Evolutionary conservation across 2,888 invertebrate species (phyloP).

Genomic region (Gisinianus flammeolus): DNA sequence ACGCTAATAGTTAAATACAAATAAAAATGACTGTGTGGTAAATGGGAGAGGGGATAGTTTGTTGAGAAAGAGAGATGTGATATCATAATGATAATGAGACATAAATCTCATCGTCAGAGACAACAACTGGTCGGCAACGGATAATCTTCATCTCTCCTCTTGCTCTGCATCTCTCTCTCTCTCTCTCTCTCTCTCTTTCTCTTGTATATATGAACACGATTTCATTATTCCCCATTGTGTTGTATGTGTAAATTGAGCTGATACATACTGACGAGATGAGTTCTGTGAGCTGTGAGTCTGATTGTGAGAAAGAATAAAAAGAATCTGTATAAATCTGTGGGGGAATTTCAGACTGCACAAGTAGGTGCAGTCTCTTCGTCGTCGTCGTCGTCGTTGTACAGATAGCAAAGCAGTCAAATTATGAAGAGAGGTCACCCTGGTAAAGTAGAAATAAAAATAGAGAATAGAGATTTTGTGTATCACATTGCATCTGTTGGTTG

Average conservation of each 20-base stretch:
- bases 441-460: not conserved
- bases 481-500: not conserved
- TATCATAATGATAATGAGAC: conserved; percentile 40
- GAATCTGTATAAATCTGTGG: too few relatives aligned
- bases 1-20: conserved; percentile 30
- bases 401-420: conserved; percentile 1
- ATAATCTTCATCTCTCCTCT: too few relatives aligned
- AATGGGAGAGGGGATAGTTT: not conserved
- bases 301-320: too few relatives aligned
- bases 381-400: too few relatives aligned
- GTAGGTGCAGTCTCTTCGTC: not conserved
- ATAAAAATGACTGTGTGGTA: conserved; percentile 27
- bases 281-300: too few relatives aligned
- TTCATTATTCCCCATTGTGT: too few relatives aligned
- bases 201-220: too few relatives aligned
- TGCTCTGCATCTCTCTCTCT: not conserved
- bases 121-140: too few relatives aligned
- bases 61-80: conserved; percentile 28
- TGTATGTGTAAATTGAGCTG: too few relatives aligned
- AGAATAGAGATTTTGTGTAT: not conserved
- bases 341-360: not conserved
- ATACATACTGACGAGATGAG: too few relatives aligned
- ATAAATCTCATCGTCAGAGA: conserved; percentile 28
- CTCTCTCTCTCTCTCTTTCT: not conserved
- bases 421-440: conserved; percentile 5